Evolutionary conservation across 2,888 invertebrate genomes (phyloP).

Genomic region (Unio pictorum): DNA sequence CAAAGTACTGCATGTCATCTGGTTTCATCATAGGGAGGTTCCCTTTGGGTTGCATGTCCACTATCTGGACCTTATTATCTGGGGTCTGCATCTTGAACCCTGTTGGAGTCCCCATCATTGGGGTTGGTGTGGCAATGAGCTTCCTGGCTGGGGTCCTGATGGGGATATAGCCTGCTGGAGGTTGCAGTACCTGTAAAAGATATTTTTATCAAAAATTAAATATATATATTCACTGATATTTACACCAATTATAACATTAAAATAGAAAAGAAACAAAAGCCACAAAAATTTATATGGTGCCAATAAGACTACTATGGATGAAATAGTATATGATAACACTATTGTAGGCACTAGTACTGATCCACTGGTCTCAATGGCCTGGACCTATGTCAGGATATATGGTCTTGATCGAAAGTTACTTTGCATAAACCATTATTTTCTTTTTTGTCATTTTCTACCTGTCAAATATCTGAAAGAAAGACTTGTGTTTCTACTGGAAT

Average conservation of each 20-base stretch:
- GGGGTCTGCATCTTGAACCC: conserved; percentile 72
- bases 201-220: not conserved
- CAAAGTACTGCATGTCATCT: conserved; percentile 99
- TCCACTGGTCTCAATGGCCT: no score
- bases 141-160: conserved; percentile 98
- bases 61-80: conserved; percentile 75
- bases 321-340: no score
- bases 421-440: no score
- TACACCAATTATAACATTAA: not conserved
- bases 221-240: not conserved
- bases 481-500: no score
- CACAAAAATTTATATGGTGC: not conserved
- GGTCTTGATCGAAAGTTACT: no score
- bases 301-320: not conserved
- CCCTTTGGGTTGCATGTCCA: conserved; percentile 96
- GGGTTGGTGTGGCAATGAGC: conserved; percentile 98
- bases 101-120: conserved; percentile 77
- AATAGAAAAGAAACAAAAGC: conserved; percentile 1
- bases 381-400: no score
- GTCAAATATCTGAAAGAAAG: no score
- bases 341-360: no score
- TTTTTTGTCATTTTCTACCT: no score
- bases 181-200: conserved; percentile 79
- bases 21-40: conserved; percentile 99
- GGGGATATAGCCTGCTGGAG: conserved; percentile 95